These are phyloP conservation scores for Anguilla pacifica DNA, from an alignment of 2,797 vertebrate species.

Conservation along the genomic window DNA sequence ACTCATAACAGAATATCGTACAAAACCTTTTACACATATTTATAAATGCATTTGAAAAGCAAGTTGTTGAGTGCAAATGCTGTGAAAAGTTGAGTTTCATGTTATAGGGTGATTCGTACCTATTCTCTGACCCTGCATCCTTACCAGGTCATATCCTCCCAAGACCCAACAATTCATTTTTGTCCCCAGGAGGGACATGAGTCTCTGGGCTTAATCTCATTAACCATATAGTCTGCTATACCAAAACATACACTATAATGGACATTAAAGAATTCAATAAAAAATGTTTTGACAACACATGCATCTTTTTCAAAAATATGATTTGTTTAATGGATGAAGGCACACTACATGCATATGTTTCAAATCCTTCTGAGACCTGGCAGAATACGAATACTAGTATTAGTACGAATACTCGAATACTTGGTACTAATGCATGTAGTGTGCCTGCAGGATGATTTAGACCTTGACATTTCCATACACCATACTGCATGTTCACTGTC, in stretches of 20 bases:
- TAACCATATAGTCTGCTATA: neutral
- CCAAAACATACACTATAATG: neutral
- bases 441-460: neutral
- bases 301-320: too few species aligned
- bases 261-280: neutral
- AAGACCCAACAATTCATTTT: too few species aligned
- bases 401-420: too few species aligned
- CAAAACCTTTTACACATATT: neutral
- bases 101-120: neutral
- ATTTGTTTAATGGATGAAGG: too few species aligned
- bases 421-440: neutral
- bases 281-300: too few species aligned
- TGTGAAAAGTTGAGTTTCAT: neutral
- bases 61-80: neutral
- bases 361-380: too few species aligned
- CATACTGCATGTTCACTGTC: neutral
- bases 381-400: too few species aligned
- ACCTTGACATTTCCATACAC: neutral
- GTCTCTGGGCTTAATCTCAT: neutral
- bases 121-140: neutral
- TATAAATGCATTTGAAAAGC: neutral
- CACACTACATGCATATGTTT: too few species aligned
- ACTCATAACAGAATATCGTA: neutral
- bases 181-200: too few species aligned
- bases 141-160: neutral